These are phyloP conservation scores for Drosophila athabasca DNA, from an alignment of 1,140 invertebrate species.

Conservation along the genomic window DNA sequence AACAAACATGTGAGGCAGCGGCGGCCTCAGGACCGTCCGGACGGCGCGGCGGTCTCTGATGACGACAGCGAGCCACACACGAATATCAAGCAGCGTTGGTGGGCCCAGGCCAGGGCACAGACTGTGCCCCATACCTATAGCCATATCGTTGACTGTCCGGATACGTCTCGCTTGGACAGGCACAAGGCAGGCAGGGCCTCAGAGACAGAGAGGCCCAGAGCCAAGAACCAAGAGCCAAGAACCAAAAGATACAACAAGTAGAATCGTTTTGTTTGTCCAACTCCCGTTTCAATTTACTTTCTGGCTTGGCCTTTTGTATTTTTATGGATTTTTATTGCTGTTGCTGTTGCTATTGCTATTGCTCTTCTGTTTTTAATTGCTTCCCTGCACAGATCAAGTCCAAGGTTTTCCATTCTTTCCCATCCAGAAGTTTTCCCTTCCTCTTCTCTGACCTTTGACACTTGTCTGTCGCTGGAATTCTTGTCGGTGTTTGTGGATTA, in stretches of 20 bases:
- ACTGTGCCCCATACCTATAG: conserved; percentile 19
- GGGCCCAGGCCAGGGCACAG: conserved; percentile 34
- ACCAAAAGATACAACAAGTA: conserved; percentile 42
- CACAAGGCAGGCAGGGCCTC: conserved; percentile 4
- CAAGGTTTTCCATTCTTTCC: conserved; percentile 16
- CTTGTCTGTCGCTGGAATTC: conserved; percentile 11
- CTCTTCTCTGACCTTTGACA: conserved; percentile 52
- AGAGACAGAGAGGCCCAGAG: conserved; percentile 22
- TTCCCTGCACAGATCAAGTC: conserved; percentile 48
- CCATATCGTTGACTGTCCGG: conserved; percentile 16
- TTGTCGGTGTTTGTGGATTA: conserved; percentile 17
- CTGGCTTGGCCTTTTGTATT: conserved; percentile 26
- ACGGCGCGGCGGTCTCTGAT: conserved; percentile 26
- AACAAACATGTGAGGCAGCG: conserved; percentile 52
- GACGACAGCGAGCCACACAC: conserved; percentile 61
- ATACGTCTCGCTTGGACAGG: conserved; percentile 36
- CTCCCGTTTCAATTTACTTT: conserved; percentile 17
- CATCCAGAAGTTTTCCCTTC: background rate
- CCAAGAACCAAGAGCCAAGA: conserved; percentile 10
- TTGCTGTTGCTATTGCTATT: conserved; percentile 31
- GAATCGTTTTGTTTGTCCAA: conserved; percentile 51
- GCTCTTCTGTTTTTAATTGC: conserved; percentile 49
- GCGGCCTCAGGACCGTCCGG: conserved; percentile 54
- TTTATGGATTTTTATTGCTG: conserved; percentile 65
- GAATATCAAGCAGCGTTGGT: conserved; percentile 72